Evolutionary conservation across 2,797 vertebrate genomes (phyloP).

Genomic region (Scyliorhinus canicula): DNA sequence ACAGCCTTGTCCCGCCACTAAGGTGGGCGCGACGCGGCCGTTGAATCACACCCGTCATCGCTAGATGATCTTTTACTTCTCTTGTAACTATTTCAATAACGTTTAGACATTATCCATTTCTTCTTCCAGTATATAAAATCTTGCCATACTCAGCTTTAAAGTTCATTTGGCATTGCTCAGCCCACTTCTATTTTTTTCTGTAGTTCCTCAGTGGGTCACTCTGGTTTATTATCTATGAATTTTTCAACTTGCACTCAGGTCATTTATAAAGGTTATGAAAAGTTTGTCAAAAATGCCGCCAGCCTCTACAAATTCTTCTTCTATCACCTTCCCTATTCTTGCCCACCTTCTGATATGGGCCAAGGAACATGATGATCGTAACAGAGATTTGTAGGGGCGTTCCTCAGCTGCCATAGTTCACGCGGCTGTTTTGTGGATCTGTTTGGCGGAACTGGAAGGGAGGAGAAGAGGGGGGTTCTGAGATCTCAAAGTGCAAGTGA

Average conservation of each 20-base stretch:
- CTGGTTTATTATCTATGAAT: background rate
- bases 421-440: background rate
- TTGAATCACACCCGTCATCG: no score
- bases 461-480: background rate
- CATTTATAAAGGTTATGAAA: background rate
- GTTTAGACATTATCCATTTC: background rate
- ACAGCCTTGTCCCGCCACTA: no score
- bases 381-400: background rate
- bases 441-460: background rate
- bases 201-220: background rate
- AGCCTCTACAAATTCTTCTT: background rate
- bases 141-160: background rate
- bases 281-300: background rate
- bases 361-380: background rate
- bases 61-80: background rate
- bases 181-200: background rate
- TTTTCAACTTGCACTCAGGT: background rate
- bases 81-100: background rate
- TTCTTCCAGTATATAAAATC: background rate
- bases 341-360: background rate
- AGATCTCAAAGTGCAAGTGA: background rate
- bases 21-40: no score
- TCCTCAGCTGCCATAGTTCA: background rate
- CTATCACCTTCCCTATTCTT: background rate
- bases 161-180: background rate